phyloP scores from a whole-genome alignment of 2,888 invertebrate genomes.

The Gari tellinella region DNA sequence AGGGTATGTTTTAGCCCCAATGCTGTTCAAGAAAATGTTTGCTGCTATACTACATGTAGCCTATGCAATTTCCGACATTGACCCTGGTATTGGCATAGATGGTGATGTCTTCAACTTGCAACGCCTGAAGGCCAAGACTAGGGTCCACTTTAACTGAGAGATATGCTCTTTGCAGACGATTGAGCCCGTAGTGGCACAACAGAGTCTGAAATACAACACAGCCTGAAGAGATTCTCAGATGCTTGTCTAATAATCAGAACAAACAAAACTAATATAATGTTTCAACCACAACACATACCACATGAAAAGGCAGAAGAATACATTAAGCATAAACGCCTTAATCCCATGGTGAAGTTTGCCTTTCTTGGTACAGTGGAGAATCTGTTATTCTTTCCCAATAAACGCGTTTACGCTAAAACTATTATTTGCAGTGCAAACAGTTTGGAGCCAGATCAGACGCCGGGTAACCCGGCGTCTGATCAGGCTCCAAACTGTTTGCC shows the following conservation, averaged over 20 bases:
- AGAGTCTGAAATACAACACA: neutral
- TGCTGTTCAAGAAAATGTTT: neutral
- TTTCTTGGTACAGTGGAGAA: too few species aligned
- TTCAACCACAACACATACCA: too few species aligned
- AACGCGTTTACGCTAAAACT: too few species aligned
- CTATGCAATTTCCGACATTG: neutral
- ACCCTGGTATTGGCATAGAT: conserved; percentile 5
- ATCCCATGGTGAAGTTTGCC: too few species aligned
- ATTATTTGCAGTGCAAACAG: too few species aligned
- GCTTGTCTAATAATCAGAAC: conserved; percentile 2
- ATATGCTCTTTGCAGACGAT: neutral
- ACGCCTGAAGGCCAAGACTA: conserved; percentile 19
- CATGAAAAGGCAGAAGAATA: too few species aligned
- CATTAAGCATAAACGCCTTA: too few species aligned
- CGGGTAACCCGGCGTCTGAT: too few species aligned
- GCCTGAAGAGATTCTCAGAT: conserved; percentile 9
- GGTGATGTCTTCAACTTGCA: conserved; percentile 12
- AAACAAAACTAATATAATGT: conserved; percentile 34
- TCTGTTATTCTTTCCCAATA: too few species aligned
- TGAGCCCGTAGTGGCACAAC: neutral
- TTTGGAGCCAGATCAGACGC: too few species aligned
- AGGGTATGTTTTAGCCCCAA: neutral
- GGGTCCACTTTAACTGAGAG: neutral
- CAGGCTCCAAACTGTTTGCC: too few species aligned
- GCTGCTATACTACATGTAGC: neutral